Base-by-base conservation (phyloP, 2,113 vertebrate genomes). In the Anas platyrhynchos region DNA sequence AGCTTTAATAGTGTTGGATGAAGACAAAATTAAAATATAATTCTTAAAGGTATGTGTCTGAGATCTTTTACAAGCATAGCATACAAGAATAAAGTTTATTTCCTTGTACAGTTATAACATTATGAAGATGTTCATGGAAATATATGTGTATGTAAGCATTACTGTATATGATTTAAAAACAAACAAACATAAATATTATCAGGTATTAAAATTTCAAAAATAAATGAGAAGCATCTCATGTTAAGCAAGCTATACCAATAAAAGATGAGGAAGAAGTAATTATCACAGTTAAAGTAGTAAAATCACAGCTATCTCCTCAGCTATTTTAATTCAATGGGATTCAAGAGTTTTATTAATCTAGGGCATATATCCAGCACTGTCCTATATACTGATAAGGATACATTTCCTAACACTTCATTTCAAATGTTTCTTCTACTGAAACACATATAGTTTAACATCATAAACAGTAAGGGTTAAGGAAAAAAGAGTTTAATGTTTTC, bases 311-410 rank as follows among this genome's bases (percentile, higher is more conserved):
- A 89, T 81, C 65, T 75, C 27, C 71, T 91, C 75, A 92, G 38
- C 66, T 91, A 84, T 66, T 82, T 90, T 88, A 91, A 94, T 84
- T 65, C 73, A 83, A 52, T 26, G 18, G 75, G 82, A 94, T 89
- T 94, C 89, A 75, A 85, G 50, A 41, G 31, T 8, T 92, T 91
- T 77, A 62, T 36, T 92, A 76, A 95, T 87, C 48, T 85, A 59
- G 56, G 59, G n/a, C 65, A 66, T 13, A 54, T 20, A 85, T 36
- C 63, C 63, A 76, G 22, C 48, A 36, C 20, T 44, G 34, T 31
- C 59, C 87, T 25, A 69, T 55, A 31, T 4, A 69, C 31, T 27
- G n/a, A 78, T 8, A 7, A 79, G 6, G 8, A 78, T n/a, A 22
- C 9, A 54, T 62, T 88, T 89, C 52, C 27, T 72, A 91, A 88